Evolutionary conservation across 2,888 invertebrate species (phyloP).

Genomic region (Camponotus fellah): DNA sequence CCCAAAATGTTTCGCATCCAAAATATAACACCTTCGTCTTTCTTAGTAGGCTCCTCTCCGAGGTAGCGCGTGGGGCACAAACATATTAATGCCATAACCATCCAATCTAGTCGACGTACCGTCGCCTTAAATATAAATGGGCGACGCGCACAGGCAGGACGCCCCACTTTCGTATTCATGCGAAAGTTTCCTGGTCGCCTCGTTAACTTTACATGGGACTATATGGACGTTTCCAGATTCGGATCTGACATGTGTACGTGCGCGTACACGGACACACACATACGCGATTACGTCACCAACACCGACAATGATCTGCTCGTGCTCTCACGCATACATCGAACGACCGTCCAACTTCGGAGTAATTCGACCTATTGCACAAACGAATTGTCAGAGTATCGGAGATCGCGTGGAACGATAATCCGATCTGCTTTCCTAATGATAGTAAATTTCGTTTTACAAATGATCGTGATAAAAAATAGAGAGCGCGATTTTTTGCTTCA

Average conservation of each 20-base stretch:
- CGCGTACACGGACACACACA: constrained; percentile 25
- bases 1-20: constrained; percentile 32
- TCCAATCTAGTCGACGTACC: constrained; percentile 80
- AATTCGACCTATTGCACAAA: constrained; percentile 68
- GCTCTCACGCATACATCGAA: constrained; percentile 44
- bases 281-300: constrained; percentile 47
- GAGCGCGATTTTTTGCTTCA: constrained; percentile 17
- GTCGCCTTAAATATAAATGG: constrained; percentile 84
- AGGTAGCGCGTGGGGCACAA: constrained; percentile 71
- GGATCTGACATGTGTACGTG: constrained; percentile 39
- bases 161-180: constrained; percentile 84
- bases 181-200: constrained; percentile 83
- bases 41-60: constrained; percentile 48
- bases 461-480: constrained; percentile 15
- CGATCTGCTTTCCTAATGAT: constrained; percentile 44
- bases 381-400: constrained; percentile 63
- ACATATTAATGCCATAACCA: constrained; percentile 82
- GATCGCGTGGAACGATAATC: constrained; percentile 49
- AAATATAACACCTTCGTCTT: constrained; percentile 33
- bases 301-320: constrained; percentile 29
- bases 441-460: constrained; percentile 53
- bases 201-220: constrained; percentile 83
- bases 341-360: constrained; percentile 63
- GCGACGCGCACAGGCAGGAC: constrained; percentile 76
- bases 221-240: constrained; percentile 75